Evolutionary conservation across 2,113 vertebrate genomes (phyloP).

Genomic region (Macrotis lagotis): DNA sequence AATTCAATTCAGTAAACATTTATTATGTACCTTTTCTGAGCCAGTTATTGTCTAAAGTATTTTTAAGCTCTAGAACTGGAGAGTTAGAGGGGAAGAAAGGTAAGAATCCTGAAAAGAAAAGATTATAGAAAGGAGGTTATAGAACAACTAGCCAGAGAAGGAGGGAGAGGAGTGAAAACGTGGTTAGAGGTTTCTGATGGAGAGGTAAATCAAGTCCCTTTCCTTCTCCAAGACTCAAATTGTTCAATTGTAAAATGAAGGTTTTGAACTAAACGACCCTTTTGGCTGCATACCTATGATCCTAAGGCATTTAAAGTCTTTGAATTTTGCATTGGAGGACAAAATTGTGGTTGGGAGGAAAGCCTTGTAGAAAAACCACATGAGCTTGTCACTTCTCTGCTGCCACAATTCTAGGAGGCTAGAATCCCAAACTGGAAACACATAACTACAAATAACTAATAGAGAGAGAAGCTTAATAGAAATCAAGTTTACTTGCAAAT

Average conservation of each 20-base stretch:
- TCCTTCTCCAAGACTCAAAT: not conserved
- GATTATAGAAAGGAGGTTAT: not conserved
- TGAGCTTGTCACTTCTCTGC: not conserved
- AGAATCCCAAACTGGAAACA: slow-evolving; percentile 44
- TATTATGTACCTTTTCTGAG: not conserved
- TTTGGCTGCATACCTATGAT: too few species aligned
- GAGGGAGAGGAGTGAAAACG: not conserved
- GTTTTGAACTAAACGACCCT: not conserved
- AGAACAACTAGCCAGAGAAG: not conserved
- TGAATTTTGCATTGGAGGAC: not conserved
- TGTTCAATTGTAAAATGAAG: not conserved
- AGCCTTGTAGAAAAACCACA: not conserved
- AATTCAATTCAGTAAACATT: too few species aligned
- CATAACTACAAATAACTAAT: slow-evolving; percentile 53
- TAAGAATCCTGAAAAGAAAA: not conserved
- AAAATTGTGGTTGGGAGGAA: not conserved
- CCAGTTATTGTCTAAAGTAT: not conserved
- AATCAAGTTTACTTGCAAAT: slow-evolving; percentile 67
- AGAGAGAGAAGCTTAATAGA: slow-evolving; percentile 50
- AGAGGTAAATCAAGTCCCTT: not conserved
- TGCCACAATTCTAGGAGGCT: not conserved
- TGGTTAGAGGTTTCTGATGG: not conserved
- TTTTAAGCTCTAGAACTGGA: not conserved
- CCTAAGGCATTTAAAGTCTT: not conserved
- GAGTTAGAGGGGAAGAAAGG: not conserved